Evolutionary conservation across 2,888 invertebrate genomes (phyloP).

Genomic region (Boloria euphrosyne): DNA sequence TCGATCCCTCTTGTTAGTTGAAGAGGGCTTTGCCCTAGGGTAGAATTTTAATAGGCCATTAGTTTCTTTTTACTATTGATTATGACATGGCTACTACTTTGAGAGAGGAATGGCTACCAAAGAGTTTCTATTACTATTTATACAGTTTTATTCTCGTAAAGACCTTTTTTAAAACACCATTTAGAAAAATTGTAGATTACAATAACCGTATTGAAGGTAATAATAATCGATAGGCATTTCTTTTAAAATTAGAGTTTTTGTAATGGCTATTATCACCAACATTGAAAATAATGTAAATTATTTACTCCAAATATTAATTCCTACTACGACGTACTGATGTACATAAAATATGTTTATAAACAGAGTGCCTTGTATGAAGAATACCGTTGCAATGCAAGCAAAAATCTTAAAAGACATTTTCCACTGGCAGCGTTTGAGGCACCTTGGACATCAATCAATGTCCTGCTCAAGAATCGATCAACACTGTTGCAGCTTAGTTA

Average conservation of each 20-base stretch:
- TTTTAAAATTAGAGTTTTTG: too few relatives aligned
- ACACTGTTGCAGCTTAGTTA: conserved; percentile 29
- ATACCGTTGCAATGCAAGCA: background rate
- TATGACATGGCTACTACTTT: conserved; percentile 26
- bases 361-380: background rate
- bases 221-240: too few relatives aligned
- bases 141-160: background rate
- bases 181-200: too few relatives aligned
- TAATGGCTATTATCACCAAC: too few relatives aligned
- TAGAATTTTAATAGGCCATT: conserved; percentile 38
- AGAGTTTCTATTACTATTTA: conserved; percentile 18
- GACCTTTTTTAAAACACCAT: background rate
- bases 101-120: conserved; percentile 8
- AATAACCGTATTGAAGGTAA: too few relatives aligned
- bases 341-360: background rate
- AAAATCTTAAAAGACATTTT: conserved; percentile 9
- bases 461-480: conserved; percentile 33
- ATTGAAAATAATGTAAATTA: too few relatives aligned
- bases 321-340: background rate
- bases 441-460: conserved; percentile 36
- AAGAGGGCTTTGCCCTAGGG: conserved; percentile 36
- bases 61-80: conserved; percentile 33
- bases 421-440: conserved; percentile 17
- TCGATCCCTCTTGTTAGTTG: conserved; percentile 38
- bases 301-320: too few relatives aligned